Base-by-base conservation (phyloP, 2,888 invertebrate genomes). In the Bembecia ichneumoniformis region DNA sequence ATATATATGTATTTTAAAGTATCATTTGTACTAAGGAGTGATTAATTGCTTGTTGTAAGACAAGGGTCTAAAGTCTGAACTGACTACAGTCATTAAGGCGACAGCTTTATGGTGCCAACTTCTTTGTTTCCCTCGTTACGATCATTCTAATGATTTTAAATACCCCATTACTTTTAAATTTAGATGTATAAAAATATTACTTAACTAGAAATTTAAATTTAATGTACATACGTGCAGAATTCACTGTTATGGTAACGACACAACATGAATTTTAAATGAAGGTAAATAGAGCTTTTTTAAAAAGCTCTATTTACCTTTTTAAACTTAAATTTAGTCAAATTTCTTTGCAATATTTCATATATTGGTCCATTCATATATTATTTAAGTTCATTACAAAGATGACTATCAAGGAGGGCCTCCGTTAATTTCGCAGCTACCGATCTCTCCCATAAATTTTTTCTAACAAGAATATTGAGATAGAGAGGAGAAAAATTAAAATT, bases 341-440 rank as follows among this genome's bases (percentile, higher is more conserved):
- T 28, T 28, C 4, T 28, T 28, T 28, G 28, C 7, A 28, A 9
- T 28, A 28, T 28, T 7, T 28, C 5, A 28, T 28, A 9, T 14
- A 40, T 40, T 40, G 40, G 13, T 40, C 13, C n/a, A 40, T 40
- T 40, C 40, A 13, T 40, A 28, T 28, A 28, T 40, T 13, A 40
- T 14, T 40, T 14, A 40, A 40, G 13, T 14, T 40, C 40, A 40
- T 40, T 40, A 40, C 13, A 13, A 40, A 40, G n/a, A 40, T 40
- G 40, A 44, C 44, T 44, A 44, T 44, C 44, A 44, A 14, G 11
- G 40, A 44, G 14, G 16, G 16, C 15, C 44, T 7, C 48, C 49
- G 51, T 58, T 69, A 76, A 78, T 77, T 79, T 78, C 71, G 74
- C 72, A 77, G 71, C 68, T 64, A 59, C 67, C 68, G 73, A 67